Base-by-base conservation (phyloP, 2,888 invertebrate genomes). In the Syrphus vitripennis region DNA sequence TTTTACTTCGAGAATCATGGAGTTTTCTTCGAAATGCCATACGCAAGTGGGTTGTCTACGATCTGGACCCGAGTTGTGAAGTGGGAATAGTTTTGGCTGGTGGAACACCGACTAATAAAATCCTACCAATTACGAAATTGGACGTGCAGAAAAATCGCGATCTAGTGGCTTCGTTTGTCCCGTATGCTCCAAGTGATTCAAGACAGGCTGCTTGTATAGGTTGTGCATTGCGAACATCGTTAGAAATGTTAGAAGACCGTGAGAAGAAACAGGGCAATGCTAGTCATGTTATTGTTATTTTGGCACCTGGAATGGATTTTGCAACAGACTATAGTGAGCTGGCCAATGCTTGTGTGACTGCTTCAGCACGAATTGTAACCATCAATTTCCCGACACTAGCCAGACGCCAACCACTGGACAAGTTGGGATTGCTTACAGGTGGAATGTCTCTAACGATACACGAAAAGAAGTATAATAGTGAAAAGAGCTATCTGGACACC, bases 1-100 rank as follows among this genome's bases (percentile, higher is more conserved):
- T 94, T 93, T 90, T 93, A 82, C 90, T 93, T 34, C 91, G 94
- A 88, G 94, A 95, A 89, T 94, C 94, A 1, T 95, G 94, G 94
- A 93, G 92, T 74, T 94, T 94, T 89, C 90, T 95, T 69, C 91
- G 94, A 42, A 91, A 93, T 79, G 94, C 95, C 0, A 93, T 95
- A 75, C 92, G 94, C 45, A 94, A 94, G 89, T 94, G 94, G 93
- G 93, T 94, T 3, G 91, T 93, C 31, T 93, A 94, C 78, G 94
- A 94, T 89, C 90, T 95, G 19, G 93, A 93, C 0, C 90, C 91
- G 24, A 93, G 93, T 87, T 93, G 93, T 0, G 94, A 94, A 90
- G 92, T 94, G 1, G 94, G 94, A 12, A 89, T 94, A 81, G 93
- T 94, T 2, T 88, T 94, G 48, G 71, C 80, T 0, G 74, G 81